Evolutionary conservation across 2,888 invertebrate species (phyloP), one percentile per base, ranked within the genome.

Genomic region (Phorcus lineatus): DNA sequence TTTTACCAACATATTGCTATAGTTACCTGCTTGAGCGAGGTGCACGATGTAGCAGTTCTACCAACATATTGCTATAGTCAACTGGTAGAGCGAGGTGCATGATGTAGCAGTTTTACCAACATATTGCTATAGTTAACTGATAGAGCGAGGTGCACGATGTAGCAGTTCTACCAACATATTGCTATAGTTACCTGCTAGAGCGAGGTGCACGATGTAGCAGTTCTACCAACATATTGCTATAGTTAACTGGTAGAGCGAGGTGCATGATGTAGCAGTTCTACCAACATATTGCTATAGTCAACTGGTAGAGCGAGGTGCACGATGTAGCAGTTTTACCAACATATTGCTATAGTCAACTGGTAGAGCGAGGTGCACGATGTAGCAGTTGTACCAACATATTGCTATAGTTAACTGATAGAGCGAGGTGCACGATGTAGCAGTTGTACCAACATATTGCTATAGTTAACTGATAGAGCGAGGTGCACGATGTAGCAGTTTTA

Each of bases 181-280:
- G 47, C 13, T 13, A 47, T 40, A 13, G 47, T 47, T 47, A 47
- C n/a, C 47, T 93, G 98, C 97, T 82, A 97, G 94, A 2, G 98
- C 98, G 78, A 98, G 94, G 90, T 98, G 97, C 94, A 97, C 97
- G 88, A 98, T 98, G 94, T 98, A 98, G 94, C 97, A 98, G 93
- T 98, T 97, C 97, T 98, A 74, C 98, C 95, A 47, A 13, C 47
- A 47, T 47, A 1, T 52, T 22, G 24, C 13, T n/a, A 19, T 55
- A 78, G 81, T 94, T 93, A 98, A 98, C 98, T 47, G 13, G 9
- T 47, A 47, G 47, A 6, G 13, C 47, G 47, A 11, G 47, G 13
- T 36, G 36, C 36, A 6, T 47, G 11, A 13, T 11, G 47, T 11
- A 47, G 6, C n/a, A n/a, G n/a, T n/a, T 47, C 4, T 11, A 9